A percentile compares a stretch with the other conserved stretches of the same genome.
Conservation (phyloP, 2,113 vertebrate genomes). For the Actenoides hombroni region DNA sequence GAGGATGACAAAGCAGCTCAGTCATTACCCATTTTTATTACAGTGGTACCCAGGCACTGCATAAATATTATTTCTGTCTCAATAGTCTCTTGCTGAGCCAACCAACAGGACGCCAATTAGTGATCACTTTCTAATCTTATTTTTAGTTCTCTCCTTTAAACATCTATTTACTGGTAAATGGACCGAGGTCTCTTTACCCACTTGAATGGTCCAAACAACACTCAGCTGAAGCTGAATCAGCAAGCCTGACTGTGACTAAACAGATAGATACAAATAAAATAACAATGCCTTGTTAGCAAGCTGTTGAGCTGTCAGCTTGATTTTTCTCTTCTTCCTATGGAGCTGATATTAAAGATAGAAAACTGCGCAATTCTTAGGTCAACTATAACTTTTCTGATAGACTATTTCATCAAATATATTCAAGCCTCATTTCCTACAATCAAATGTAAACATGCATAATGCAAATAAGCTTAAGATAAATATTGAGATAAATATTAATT, state of each 20-base stretch:
- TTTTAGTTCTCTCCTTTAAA: slow-evolving; percentile 2
- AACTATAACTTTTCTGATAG: neutral
- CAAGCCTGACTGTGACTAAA: neutral
- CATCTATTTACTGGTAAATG: neutral
- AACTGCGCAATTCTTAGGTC: neutral
- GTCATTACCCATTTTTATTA: neutral
- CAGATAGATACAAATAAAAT: neutral
- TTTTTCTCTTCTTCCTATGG: neutral
- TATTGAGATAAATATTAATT: neutral
- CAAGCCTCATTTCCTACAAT: neutral
- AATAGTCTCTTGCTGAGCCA: neutral
- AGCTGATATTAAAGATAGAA: neutral
- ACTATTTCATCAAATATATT: neutral
- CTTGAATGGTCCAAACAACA: neutral
- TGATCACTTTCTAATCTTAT: neutral
- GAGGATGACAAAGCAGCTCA: slow-evolving; percentile 19
- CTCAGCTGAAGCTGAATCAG: neutral
- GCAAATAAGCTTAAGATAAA: neutral
- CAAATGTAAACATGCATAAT: neutral
- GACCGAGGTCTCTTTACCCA: neutral
- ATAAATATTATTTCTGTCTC: slow-evolving; percentile 11
- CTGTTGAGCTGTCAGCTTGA: neutral
- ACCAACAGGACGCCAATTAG: slow-evolving; percentile 31
- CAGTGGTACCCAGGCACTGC: neutral
- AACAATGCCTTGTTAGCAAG: neutral